Evolutionary conservation across 2,797 vertebrate genomes (phyloP), one percentile per base, ranked within the genome.

Genomic region (Brotogeris chrysoptera): DNA sequence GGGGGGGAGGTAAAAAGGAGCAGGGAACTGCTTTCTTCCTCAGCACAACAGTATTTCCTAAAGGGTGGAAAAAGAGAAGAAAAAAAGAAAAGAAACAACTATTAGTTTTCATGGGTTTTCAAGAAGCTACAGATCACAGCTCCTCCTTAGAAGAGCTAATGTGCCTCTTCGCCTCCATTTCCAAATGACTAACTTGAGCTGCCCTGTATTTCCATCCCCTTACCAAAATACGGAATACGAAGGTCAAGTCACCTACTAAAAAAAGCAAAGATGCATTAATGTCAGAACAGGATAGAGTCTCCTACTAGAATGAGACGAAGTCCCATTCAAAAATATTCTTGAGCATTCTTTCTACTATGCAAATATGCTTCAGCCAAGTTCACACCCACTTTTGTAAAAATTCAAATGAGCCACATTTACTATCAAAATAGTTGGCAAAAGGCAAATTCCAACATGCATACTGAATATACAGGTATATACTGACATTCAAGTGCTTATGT

Each of bases 351-450:
- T 88, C 78, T 73, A 19, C 65, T 86, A 91, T 53, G 68, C 64
- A 76, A 73, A 81, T 24, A 68, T 5, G 32, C 60, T 70, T 81
- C 89, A 94, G 66, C 30, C 44, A 70, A 78, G 47, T 60, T 95
- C 83, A 82, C 87, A 71, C 86, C 90, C 95, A 95, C 57, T 85
- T 90, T 60, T 71, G 70, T 50, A 88, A 81, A 71, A 81, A 96
- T 94, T 84, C 49, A 94, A 76, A 97, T 78, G 21, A 90, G 50
- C 52, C 38, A 50, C 64, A 95, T 96, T 95, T 95, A 94, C 90
- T 95, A 90, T 64, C 80, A 96, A 95, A 96, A 95, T 86, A 94
- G 80, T 25, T 92, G 86, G 52, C 86, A 94, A 85, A 92, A 96
- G 86, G 68, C 91, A 92, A 88, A 96, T 93, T 94, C 86, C 60